These are phyloP conservation scores for Verasper variegatus DNA, from an alignment of 2,113 vertebrate species.

Conservation along the genomic window DNA sequence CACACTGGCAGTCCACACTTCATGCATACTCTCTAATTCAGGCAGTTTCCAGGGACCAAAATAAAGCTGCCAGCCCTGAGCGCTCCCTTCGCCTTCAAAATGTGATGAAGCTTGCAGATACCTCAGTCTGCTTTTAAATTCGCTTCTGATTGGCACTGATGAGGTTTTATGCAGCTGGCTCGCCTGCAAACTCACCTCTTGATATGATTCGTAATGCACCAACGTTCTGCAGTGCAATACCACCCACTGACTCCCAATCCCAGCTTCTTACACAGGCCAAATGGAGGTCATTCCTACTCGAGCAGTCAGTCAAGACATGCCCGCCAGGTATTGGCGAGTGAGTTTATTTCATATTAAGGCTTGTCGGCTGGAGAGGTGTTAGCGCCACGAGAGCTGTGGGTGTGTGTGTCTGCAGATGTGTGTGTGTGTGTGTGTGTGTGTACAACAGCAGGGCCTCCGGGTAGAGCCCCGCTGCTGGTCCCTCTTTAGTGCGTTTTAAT, in stretches of 20 bases:
- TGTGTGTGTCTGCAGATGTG: conserved; percentile 9
- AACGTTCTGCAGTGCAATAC: conserved; percentile 61
- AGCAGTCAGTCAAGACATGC: conserved; percentile 75
- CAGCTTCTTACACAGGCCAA: conserved; percentile 69
- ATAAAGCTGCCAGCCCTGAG: conserved; percentile 27
- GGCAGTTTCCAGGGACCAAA: conserved; percentile 40
- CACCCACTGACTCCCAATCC: conserved; percentile 63
- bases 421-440: conserved; percentile 32
- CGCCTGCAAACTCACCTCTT: conserved; percentile 56
- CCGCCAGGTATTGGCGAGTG: conserved; percentile 74
- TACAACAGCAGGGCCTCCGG: conserved; percentile 44
- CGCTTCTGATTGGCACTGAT: conserved; percentile 61
- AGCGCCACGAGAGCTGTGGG: conserved; percentile 42
- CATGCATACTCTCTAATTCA: conserved; percentile 25
- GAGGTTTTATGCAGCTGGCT: conserved; percentile 58
- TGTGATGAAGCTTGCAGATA: conserved; percentile 40
- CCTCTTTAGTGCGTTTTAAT: conserved; percentile 78
- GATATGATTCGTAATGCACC: conserved; percentile 60
- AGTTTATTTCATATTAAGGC: conserved; percentile 78
- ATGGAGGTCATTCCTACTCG: conserved; percentile 76
- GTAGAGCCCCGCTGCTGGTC: conserved; percentile 61
- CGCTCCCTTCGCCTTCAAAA: conserved; percentile 18
- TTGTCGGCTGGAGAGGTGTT: conserved; percentile 66
- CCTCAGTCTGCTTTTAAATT: conserved; percentile 52
- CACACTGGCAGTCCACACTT: background rate